Percentiles rank a stretch among this genome's conserved stretches.
Evolutionary conservation across 2,113 vertebrate species (phyloP).

Genomic region (Triplophysa dalaica): DNA sequence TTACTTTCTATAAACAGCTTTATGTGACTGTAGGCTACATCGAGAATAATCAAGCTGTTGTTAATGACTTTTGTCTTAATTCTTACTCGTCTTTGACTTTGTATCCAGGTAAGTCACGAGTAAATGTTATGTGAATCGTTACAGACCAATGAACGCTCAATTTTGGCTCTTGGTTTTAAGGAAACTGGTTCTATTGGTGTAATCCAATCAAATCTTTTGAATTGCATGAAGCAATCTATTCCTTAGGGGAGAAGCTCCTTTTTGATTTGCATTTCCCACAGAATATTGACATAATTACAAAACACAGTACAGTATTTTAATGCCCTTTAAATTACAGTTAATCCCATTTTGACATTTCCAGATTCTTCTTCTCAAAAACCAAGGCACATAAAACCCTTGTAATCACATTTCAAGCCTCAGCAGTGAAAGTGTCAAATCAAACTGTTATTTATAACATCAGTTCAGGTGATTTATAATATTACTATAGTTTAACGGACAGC

Average conservation of each 20-base stretch:
- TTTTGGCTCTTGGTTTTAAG: background rate
- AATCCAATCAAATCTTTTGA: background rate
- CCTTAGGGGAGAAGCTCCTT: background rate
- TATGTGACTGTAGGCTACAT: background rate
- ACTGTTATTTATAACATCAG: background rate
- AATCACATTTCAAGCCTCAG: conserved; percentile 19
- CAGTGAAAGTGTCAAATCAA: conserved; percentile 1
- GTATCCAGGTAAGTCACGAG: background rate
- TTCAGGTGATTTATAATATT: background rate
- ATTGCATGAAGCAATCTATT: background rate
- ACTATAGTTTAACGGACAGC: too few species aligned
- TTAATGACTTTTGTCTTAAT: background rate
- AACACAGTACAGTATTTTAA: background rate
- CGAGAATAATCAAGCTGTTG: conserved; percentile 18
- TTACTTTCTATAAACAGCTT: conserved; percentile 40
- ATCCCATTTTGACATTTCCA: conserved; percentile 35
- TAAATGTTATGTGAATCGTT: background rate
- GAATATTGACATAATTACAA: background rate
- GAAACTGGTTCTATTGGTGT: background rate
- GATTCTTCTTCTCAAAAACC: conserved; percentile 2
- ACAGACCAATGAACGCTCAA: background rate
- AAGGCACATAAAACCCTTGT: conserved; percentile 17
- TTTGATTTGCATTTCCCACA: background rate
- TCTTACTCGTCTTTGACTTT: background rate
- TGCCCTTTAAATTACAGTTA: conserved; percentile 32